A percentile compares a stretch with the other conserved stretches of the same genome.
These are phyloP conservation scores for Alauda arvensis DNA, from an alignment of 2,797 vertebrate species.

Conservation along the genomic window DNA sequence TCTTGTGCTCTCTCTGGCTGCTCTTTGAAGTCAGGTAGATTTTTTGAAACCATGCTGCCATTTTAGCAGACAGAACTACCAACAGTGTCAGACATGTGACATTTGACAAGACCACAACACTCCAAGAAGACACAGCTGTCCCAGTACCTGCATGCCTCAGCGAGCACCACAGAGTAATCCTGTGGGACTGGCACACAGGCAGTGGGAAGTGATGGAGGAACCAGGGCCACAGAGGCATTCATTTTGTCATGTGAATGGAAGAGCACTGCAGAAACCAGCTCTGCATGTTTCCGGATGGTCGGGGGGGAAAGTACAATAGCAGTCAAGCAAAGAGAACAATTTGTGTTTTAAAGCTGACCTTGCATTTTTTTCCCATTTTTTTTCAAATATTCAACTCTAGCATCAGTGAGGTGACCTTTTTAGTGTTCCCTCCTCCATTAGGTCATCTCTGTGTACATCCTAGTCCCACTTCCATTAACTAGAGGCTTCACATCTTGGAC, in stretches of 20 bases:
- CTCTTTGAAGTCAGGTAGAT: neutral
- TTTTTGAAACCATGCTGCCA: neutral
- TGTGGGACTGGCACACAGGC: fast-evolving
- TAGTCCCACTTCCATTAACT: neutral
- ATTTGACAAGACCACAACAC: neutral
- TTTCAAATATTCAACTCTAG: neutral
- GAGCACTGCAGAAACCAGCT: neutral
- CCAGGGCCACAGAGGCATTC: neutral
- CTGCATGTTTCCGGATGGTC: neutral
- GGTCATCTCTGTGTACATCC: neutral
- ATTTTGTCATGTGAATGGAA: neutral
- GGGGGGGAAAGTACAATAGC: neutral
- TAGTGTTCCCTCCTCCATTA: neutral
- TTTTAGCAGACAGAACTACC: neutral
- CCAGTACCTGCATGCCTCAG: neutral
- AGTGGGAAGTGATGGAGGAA: neutral
- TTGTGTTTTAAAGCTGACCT: neutral
- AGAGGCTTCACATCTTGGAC: neutral
- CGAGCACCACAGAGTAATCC: neutral
- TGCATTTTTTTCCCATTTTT: neutral
- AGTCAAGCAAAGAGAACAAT: neutral
- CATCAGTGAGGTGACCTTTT: neutral
- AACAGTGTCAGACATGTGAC: neutral
- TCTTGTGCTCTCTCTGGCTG: neutral
- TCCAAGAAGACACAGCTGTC: too few relatives aligned